Conservation (phyloP, 2,888 invertebrate genomes). For the Malthinus seriepunctatus region DNA sequence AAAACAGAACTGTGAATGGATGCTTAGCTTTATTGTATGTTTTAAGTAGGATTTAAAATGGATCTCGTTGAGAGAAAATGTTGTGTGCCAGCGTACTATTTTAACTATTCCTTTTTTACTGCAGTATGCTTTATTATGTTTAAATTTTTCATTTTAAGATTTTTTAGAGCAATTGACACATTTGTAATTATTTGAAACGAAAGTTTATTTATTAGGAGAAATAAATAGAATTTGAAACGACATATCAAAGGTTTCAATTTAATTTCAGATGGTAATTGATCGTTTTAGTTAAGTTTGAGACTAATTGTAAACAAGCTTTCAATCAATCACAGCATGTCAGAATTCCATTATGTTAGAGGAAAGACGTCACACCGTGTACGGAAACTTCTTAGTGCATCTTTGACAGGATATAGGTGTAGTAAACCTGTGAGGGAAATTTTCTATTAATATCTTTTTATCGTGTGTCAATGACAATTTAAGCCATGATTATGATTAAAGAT, state of each 20-base stretch:
- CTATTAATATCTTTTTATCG: not conserved
- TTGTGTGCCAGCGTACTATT: not conserved
- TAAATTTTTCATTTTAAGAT: not conserved
- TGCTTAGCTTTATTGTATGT: slow-evolving; percentile 13
- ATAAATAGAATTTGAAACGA: not conserved
- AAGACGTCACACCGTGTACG: slow-evolving; percentile 12
- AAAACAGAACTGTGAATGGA: slow-evolving; percentile 7
- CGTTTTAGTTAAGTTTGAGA: slow-evolving; percentile 9
- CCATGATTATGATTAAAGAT: too few relatives aligned
- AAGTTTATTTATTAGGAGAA: not conserved
- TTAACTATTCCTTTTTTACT: too few relatives aligned
- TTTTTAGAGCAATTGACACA: not conserved
- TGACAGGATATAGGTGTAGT: not conserved
- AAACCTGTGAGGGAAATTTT: not conserved
- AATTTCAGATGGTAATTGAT: slow-evolving; percentile 11
- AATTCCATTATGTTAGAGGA: slow-evolving; percentile 14
- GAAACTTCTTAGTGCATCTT: slow-evolving; percentile 13
- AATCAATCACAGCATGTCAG: slow-evolving; percentile 18
- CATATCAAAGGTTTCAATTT: slow-evolving; percentile 4
- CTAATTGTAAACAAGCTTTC: slow-evolving; percentile 11
- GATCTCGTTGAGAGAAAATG: slow-evolving; percentile 11
- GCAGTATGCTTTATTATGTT: too few relatives aligned
- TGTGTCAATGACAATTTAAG: too few relatives aligned
- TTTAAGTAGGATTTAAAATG: slow-evolving; percentile 8
- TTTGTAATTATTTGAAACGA: not conserved